Percentiles rank a stretch among this genome's conserved stretches.
phyloP scores from a whole-genome alignment of 2,113 vertebrate genomes.

The Gymnobelideus leadbeateri region DNA sequence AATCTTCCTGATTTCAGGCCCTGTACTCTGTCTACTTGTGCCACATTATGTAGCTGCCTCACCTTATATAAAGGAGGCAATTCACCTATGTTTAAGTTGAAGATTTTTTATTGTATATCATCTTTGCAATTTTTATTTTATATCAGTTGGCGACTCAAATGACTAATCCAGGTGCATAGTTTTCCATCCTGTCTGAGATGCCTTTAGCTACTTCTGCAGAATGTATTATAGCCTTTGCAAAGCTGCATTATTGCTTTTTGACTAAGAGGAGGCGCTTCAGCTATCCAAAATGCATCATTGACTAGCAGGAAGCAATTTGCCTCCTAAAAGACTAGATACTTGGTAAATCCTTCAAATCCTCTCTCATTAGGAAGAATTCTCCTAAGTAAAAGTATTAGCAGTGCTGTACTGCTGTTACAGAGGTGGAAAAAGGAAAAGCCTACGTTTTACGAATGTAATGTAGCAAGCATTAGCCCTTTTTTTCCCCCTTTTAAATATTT shows the following conservation, averaged over 20 bases:
- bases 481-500: neutral
- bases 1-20: neutral
- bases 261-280: neutral
- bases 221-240: neutral
- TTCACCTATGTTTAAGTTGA: neutral
- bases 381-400: neutral
- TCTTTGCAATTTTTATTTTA: neutral
- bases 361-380: neutral
- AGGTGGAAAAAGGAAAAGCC: neutral
- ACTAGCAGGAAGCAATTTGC: neutral
- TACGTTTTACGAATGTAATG: neutral
- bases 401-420: neutral
- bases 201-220: neutral
- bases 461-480: neutral
- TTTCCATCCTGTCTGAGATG: neutral
- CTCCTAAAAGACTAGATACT: neutral
- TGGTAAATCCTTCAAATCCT: neutral
- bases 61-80: neutral
- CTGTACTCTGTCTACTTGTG: neutral
- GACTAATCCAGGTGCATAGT: neutral
- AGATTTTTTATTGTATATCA: neutral
- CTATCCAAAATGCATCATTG: neutral
- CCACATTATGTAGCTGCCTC: accelerated
- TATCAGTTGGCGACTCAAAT: neutral
- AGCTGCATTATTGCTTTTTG: neutral